Conservation (phyloP, 2,888 invertebrate genomes). For the Drosophila mulleri region DNA sequence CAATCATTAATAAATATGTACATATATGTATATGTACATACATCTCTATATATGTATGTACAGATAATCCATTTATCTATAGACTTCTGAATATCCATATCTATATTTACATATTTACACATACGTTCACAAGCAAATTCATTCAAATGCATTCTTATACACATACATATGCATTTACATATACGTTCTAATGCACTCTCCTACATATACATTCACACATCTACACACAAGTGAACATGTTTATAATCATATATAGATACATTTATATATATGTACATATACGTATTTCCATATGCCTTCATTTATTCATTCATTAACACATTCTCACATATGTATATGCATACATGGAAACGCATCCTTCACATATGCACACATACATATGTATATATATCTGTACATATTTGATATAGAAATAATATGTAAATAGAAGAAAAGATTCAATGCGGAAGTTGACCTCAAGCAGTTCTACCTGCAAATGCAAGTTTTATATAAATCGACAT, state of each 20-base stretch:
- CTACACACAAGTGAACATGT: background rate
- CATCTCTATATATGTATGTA: no score
- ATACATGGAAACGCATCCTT: no score
- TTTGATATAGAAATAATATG: no score
- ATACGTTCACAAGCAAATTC: no score
- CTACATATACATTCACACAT: background rate
- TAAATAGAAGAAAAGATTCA: background rate
- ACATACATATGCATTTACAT: no score
- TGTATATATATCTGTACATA: no score
- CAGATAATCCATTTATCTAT: no score
- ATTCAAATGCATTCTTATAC: background rate
- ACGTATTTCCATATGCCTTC: background rate
- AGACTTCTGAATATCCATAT: no score
- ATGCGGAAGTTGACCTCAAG: background rate
- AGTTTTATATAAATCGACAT: background rate
- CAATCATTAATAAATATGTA: no score
- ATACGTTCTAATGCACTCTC: background rate
- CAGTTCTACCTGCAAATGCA: background rate
- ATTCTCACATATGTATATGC: background rate
- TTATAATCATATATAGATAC: background rate
- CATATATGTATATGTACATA: background rate
- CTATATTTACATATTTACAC: no score
- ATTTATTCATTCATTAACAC: background rate
- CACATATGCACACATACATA: background rate
- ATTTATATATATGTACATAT: background rate